Evolutionary conservation across 1,140 invertebrate genomes (phyloP).

Genomic region (Meloidogyne floridensis): DNA sequence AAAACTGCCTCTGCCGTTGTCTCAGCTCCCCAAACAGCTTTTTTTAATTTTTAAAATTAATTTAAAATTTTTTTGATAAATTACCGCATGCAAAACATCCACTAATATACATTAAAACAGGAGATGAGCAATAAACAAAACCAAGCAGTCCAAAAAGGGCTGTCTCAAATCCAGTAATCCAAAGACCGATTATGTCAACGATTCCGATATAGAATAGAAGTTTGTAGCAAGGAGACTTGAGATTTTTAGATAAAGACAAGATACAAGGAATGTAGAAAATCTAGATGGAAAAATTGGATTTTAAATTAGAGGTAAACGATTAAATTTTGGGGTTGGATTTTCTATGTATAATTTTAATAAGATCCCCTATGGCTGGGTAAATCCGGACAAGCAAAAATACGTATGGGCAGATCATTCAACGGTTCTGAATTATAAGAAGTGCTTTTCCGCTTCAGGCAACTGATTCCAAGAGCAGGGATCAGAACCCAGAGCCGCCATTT

Average conservation of each 20-base stretch:
- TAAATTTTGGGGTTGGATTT: no score
- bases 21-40: slow-evolving; percentile 24
- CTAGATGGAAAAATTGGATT: not conserved
- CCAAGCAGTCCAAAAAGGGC: slow-evolving; percentile 11
- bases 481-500: no score
- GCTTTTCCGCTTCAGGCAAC: no score
- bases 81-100: not conserved
- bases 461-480: no score
- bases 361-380: no score
- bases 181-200: slow-evolving; percentile 2
- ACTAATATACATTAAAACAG: not conserved
- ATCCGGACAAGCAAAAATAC: no score
- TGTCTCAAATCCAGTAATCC: not conserved
- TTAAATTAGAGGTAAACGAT: no score
- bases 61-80: not conserved
- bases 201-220: slow-evolving; percentile 1
- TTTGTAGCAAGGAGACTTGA: slow-evolving; percentile 24
- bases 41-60: not conserved
- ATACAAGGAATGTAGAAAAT: not conserved
- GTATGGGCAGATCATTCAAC: no score
- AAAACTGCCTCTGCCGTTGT: slow-evolving; percentile 17
- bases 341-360: no score
- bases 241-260: not conserved
- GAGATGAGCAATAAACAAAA: slow-evolving; percentile 11
- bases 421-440: no score